Conservation (phyloP, 2,113 vertebrate genomes). For the Capreolus pygargus region DNA sequence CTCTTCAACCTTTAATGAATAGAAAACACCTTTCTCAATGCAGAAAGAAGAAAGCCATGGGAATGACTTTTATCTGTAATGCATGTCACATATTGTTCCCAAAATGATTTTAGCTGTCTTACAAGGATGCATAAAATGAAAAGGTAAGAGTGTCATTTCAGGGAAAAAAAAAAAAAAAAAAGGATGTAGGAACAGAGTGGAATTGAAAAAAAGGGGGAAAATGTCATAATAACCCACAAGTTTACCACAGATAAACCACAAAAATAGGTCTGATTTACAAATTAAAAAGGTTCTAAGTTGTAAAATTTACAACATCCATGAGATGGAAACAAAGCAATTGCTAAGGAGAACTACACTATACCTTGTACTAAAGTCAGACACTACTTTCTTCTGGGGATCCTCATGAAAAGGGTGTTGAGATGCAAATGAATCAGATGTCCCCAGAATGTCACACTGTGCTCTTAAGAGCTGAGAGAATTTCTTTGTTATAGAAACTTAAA, state of each 20-base stretch:
- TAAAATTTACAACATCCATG: neutral
- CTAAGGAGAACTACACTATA: neutral
- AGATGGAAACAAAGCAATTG: constrained; percentile 11
- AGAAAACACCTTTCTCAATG: neutral
- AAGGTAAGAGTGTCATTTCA: constrained; percentile 7
- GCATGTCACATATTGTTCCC: neutral
- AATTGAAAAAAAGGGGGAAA: neutral
- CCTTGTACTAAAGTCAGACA: constrained; percentile 16
- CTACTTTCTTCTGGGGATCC: neutral
- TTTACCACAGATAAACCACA: neutral
- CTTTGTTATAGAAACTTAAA: constrained; percentile 4
- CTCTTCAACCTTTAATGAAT: neutral
- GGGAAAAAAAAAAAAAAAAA: neutral
- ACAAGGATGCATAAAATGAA: constrained; percentile 18
- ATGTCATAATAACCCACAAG: constrained; percentile 34
- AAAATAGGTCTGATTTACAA: neutral
- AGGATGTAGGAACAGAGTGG: neutral
- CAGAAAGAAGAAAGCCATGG: neutral
- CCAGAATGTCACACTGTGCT: neutral
- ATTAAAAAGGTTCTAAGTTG: neutral
- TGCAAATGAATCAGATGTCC: neutral
- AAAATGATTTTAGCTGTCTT: constrained; percentile 6
- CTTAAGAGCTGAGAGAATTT: neutral
- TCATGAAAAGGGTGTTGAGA: neutral
- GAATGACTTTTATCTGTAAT: constrained; percentile 17